Conservation (phyloP, 2,113 vertebrate species). For the Passer montanus region DNA sequence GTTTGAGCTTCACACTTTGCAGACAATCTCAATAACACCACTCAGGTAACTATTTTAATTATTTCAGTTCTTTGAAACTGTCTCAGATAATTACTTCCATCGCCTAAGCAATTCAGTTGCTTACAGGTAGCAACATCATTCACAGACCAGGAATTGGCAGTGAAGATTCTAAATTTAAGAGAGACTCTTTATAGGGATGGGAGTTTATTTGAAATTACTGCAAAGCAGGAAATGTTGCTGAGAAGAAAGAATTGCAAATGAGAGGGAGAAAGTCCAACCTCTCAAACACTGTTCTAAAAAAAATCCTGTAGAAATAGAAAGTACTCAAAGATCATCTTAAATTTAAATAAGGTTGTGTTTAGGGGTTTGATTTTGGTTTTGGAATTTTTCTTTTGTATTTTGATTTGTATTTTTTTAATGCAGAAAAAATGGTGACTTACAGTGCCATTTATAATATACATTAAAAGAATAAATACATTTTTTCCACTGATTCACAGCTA, state of each 20-base stretch:
- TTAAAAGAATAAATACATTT: not conserved
- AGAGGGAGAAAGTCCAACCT: not conserved
- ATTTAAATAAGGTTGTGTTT: not conserved
- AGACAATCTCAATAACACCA: not conserved
- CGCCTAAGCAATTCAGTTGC: not conserved
- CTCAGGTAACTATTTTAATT: not conserved
- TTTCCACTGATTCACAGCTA: not conserved
- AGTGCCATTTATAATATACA: not conserved
- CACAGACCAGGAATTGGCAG: not conserved
- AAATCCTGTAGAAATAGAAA: not conserved
- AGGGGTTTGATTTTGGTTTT: rapidly evolving
- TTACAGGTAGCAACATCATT: not conserved
- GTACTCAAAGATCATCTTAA: not conserved
- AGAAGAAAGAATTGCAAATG: not conserved
- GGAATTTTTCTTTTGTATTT: not conserved
- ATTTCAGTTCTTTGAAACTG: not conserved
- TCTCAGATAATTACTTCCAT: not conserved
- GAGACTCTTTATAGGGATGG: not conserved
- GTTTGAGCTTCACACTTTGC: not conserved
- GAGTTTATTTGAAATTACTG: not conserved
- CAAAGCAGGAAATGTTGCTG: not conserved
- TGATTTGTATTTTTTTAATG: not conserved
- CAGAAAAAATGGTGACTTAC: not conserved
- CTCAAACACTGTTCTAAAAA: not conserved
- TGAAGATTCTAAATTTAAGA: not conserved